Base-by-base conservation (phyloP, 2,888 invertebrate species). In the Stenolophus ochropezus region DNA sequence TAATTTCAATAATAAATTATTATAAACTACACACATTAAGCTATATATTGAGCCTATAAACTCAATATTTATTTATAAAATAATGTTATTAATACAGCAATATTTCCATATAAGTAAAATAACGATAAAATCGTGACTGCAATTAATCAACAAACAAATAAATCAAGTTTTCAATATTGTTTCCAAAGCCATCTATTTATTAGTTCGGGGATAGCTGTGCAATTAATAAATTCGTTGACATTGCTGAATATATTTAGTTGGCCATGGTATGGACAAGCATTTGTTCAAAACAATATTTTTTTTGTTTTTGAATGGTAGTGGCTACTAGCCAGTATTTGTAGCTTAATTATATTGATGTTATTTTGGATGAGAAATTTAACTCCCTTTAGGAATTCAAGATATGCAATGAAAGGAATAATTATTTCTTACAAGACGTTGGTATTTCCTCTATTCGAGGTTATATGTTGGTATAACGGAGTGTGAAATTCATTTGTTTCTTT, bases 371-470 rank as follows among this genome's bases (percentile, higher is more conserved):
- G 33, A 69, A 33, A 69, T 69, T 33, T 69, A 42, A 27, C 18
- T 69, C 65, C 61, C 23, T 16, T 33, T 11, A 33, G 18, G 16
- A 18, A 33, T 25, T 61, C 25, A 4, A 69, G 33, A 69, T 33
- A 42, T 61, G 61, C 61, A 61, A 27, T n/a, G 61, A 61, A 61
- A 27, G 25, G 65, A 18, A 42, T 18, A 69, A 20, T 69, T 33
- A 69, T 27, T 61, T 61, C 11, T 61, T 51, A 51, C 16, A 16
- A 51, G 14, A 61, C 61, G n/a, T 61, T 61, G 61, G 8, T 61
- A 61, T 61, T 61, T 61, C 61, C 61, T 61, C 25, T 25, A 14
- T 61, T 61, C 11, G 61, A 61, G 61, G 61, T 61, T 61, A n/a
- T 61, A n/a, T 61, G 25, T 56, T 56, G 18, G 56, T 21, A 56